Conservation (phyloP, 92 coral and sea anemone species). For the Palythoa heliodiscus region DNA sequence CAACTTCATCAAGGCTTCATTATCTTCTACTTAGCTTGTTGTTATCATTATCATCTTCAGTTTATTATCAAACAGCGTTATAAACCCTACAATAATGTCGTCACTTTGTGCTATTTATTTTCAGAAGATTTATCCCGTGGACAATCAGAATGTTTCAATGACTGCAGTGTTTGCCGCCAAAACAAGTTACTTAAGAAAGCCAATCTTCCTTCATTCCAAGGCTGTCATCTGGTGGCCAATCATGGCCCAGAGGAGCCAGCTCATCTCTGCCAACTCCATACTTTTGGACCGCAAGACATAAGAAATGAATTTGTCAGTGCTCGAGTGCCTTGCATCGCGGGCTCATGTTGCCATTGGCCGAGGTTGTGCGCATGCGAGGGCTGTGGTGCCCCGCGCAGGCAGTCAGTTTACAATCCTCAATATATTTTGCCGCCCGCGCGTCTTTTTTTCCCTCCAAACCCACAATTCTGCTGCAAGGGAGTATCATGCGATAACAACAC, state of each 20-base stretch:
- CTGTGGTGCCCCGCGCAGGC: not conserved
- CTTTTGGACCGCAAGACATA: not conserved
- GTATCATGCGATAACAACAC: not conserved
- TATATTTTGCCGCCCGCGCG: slow-evolving; percentile 18
- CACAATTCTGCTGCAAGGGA: slow-evolving; percentile 18
- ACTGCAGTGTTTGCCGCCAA: not conserved
- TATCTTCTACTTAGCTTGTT: too few relatives aligned
- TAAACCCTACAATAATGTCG: too few relatives aligned
- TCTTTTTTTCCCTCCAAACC: slow-evolving; percentile 34
- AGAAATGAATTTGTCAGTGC: slow-evolving; percentile 37
- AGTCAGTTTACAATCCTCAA: slow-evolving; percentile 17
- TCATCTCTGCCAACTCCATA: slow-evolving; percentile 22
- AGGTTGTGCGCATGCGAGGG: slow-evolving; percentile 10
- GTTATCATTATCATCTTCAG: too few relatives aligned
- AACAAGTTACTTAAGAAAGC: not conserved
- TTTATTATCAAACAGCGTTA: too few relatives aligned
- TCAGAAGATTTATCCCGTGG: slow-evolving; percentile 4
- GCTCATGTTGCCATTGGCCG: slow-evolving; percentile 33
- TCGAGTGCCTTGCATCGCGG: slow-evolving; percentile 19
- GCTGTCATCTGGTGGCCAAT: not conserved
- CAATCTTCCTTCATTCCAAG: not conserved
- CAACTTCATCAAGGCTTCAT: too few relatives aligned
- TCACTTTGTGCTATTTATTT: not conserved
- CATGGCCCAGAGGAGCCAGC: slow-evolving; percentile 15
- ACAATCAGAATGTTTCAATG: not conserved